Evolutionary conservation across 2,888 invertebrate genomes (phyloP).

Genomic region (Drosophila meridiana): DNA sequence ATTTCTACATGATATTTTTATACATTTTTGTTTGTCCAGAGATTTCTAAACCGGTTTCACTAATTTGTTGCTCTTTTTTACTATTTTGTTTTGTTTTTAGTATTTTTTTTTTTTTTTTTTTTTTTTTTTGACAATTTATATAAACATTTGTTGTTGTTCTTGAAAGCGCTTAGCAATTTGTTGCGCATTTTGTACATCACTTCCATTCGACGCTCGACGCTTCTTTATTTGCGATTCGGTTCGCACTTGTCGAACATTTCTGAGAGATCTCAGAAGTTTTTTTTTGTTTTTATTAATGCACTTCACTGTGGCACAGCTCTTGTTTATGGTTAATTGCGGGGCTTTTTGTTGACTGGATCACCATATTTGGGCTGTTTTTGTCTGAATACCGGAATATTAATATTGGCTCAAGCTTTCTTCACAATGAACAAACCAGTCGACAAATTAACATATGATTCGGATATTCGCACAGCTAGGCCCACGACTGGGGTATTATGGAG

Average conservation of each 20-base stretch:
- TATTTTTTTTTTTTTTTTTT: conserved; percentile 26
- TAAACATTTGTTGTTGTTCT: conserved; percentile 39
- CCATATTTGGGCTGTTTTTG: neutral
- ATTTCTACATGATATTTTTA: conserved; percentile 53
- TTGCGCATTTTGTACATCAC: conserved; percentile 47
- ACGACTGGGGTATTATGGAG: neutral
- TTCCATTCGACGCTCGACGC: conserved; percentile 4
- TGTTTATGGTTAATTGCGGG: conserved; percentile 14
- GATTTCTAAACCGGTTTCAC: conserved; percentile 67
- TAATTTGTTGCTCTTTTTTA: conserved; percentile 54
- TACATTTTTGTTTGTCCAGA: conserved; percentile 31
- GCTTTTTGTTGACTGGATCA: conserved; percentile 11
- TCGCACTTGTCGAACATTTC: conserved; percentile 2
- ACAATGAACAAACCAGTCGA: conserved; percentile 25
- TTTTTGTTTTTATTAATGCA: conserved; percentile 21
- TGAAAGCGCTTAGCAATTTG: conserved; percentile 16
- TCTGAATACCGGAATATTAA: conserved; percentile 11
- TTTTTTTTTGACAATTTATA: conserved; percentile 36
- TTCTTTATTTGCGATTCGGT: conserved; percentile 15
- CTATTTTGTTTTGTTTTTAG: neutral
- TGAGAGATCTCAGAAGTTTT: conserved; percentile 4
- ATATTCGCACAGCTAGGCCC: conserved; percentile 16
- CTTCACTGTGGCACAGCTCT: conserved; percentile 23
- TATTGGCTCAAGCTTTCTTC: conserved; percentile 24
- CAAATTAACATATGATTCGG: conserved; percentile 41